Conservation (phyloP, 2,113 vertebrate genomes). For the Tupaia chinensis region DNA sequence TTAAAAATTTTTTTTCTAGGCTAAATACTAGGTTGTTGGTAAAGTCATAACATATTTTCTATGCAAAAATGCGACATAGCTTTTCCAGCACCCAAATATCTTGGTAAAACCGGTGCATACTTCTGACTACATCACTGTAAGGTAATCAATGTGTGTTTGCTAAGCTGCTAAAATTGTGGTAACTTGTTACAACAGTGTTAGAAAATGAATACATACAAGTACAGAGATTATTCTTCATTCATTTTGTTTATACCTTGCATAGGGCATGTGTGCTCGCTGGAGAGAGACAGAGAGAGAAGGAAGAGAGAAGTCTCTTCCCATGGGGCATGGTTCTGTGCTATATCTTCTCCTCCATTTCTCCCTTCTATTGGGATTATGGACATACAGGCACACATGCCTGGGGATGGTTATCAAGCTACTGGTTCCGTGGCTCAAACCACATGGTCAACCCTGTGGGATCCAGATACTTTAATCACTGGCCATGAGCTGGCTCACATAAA, state of each 20-base stretch:
- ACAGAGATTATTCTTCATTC: background rate
- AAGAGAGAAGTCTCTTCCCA: no score
- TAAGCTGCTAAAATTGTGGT: background rate
- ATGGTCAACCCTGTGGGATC: no score
- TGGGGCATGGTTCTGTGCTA: background rate
- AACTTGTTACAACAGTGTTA: background rate
- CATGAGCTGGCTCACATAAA: no score
- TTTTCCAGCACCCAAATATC: background rate
- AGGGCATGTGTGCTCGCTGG: no score
- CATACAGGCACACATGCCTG: background rate
- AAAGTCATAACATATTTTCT: background rate
- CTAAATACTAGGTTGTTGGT: background rate
- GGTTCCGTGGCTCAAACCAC: no score
- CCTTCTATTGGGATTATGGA: background rate
- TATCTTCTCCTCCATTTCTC: background rate
- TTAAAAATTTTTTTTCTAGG: background rate
- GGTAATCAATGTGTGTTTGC: background rate
- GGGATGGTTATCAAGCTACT: background rate
- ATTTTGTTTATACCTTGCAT: background rate
- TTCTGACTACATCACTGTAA: background rate
- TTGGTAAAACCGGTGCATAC: background rate
- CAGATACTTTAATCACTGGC: no score
- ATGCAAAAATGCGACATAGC: background rate
- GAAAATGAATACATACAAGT: background rate
- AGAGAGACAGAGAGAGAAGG: no score